Base-by-base conservation (phyloP, 2,888 invertebrate genomes). In the Drosophila algonquin region DNA sequence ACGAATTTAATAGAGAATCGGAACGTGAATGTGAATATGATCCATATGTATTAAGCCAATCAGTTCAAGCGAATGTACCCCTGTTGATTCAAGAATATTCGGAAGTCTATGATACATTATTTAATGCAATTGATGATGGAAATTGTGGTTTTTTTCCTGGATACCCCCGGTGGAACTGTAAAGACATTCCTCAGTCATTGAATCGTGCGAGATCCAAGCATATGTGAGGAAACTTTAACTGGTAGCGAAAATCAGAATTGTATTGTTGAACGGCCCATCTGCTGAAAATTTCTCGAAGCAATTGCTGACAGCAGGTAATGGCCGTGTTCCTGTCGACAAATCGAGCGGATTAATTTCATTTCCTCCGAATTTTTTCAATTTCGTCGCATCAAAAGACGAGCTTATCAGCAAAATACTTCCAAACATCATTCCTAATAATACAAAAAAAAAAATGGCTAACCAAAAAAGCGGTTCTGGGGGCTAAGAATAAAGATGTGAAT, bases 1-100 rank as follows among this genome's bases (percentile, higher is more conserved):
- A 75, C 56, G n/a, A 65, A 40, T 70, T 73, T 27, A 62, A 75
- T 71, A 51, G 63, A 50, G 79, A 81, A 63, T 65, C 81, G 54
- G 53, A 68, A 63, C 73, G 77, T 6, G 75, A 86, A 80, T 50
- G 21, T 30, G 30, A 30, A 30, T 30, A 30, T 30, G 30, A 30
- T 30, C 9, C 0, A 8, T 8, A 30, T 8, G 30, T 8, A 30
- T 9, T 30, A 9, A 30, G 2, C 9, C 9, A 8, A 30, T 8
- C 30, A 9, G 9, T 30, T 30, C 9, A 30, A 30, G 7, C 30
- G 9, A 30, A 30, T 9, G 30, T 9, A 9, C 2, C 30, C 2
- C 9, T 9, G 30, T 30, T 30, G 30, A 30, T 8, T 30, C 30
- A 7, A 1, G 7, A 9, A 9, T 2, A 30, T 2, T 2, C 0